phyloP scores from a whole-genome alignment of 2,888 invertebrate species.

The Drosophila tanythrix region DNA sequence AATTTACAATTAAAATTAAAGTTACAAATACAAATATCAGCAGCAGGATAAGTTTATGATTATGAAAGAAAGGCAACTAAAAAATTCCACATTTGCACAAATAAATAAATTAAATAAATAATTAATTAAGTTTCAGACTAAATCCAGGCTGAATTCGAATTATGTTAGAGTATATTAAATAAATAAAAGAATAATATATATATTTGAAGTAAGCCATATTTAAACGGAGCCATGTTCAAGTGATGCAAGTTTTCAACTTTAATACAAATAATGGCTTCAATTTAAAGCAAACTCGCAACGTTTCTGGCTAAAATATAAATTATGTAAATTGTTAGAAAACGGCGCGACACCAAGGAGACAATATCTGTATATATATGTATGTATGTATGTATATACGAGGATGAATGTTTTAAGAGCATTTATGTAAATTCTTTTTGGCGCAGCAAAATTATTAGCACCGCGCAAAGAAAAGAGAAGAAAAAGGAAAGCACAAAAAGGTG shows the following conservation, averaged over 20 bases:
- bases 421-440: slow-evolving; percentile 62
- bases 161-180: background rate
- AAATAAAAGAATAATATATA: background rate
- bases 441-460: slow-evolving; percentile 66
- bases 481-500: slow-evolving; percentile 57
- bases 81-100: background rate
- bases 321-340: slow-evolving; percentile 45
- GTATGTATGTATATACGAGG: background rate
- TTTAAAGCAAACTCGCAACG: background rate
- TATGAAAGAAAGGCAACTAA: background rate
- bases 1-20: background rate
- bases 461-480: background rate
- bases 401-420: slow-evolving; percentile 53
- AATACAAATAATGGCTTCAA: background rate
- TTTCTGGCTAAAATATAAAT: slow-evolving; percentile 40
- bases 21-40: background rate
- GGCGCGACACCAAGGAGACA: slow-evolving; percentile 31
- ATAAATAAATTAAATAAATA: background rate
- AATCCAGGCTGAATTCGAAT: background rate
- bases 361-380: slow-evolving; percentile 33
- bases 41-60: background rate
- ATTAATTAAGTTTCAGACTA: background rate
- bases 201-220: background rate
- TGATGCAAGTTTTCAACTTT: background rate
- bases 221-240: background rate